Evolutionary conservation across 2,113 vertebrate species (phyloP).

Genomic region (Tachysurus fulvidraco): DNA sequence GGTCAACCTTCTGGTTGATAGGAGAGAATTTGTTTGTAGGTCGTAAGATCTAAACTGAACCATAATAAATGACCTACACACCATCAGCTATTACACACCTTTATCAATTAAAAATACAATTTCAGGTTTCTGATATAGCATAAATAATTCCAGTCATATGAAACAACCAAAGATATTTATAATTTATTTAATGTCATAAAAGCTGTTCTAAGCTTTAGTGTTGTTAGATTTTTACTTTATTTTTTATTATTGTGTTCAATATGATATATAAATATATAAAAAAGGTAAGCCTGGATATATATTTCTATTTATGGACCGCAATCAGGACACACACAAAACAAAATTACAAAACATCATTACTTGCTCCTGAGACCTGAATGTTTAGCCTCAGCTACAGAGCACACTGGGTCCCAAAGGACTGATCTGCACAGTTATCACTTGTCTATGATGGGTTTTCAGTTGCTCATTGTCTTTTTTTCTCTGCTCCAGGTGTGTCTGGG

Average conservation of each 20-base stretch:
- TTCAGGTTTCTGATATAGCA: not conserved
- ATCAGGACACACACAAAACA: not conserved
- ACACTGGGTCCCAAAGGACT: not conserved
- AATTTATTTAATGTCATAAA: not conserved
- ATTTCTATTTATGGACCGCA: not conserved
- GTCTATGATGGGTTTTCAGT: not conserved
- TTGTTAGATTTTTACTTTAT: not conserved
- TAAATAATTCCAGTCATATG: not conserved
- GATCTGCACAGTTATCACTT: not conserved
- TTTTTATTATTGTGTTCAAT: not conserved
- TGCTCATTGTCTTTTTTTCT: not conserved
- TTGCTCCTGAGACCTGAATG: not conserved
- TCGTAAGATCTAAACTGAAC: no score
- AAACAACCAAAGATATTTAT: not conserved
- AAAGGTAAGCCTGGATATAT: not conserved
- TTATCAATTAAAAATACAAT: not conserved
- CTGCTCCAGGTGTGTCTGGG: slow-evolving; percentile 66
- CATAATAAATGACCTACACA: no score
- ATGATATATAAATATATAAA: not conserved
- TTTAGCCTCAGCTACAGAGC: not conserved
- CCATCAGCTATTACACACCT: no score
- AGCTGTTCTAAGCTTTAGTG: not conserved
- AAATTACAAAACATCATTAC: not conserved
- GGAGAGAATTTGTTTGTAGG: no score
- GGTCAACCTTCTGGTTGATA: no score